Base-by-base conservation (phyloP, 2,113 vertebrate species). In the Cynoglossus semilaevis region DNA sequence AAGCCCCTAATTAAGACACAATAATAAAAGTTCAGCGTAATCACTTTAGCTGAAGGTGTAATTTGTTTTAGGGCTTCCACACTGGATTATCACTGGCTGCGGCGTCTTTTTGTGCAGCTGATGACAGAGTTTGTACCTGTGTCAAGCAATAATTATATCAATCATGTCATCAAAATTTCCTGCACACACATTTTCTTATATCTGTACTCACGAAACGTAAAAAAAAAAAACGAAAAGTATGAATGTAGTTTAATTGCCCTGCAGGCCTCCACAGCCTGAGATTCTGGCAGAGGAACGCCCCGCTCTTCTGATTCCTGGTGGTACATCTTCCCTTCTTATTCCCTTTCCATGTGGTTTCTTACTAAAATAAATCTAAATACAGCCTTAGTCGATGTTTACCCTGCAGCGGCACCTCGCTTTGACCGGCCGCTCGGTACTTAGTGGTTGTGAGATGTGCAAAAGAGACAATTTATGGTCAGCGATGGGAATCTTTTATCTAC, bases 371-470 rank as follows among this genome's bases (percentile, higher is more conserved):
- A 58, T 52, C 44, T 74, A 80, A 85, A 74, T 70, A 58, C 42
- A 74, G 42, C 50, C 63, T 58, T 57, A 35, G 49, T 49, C 16
- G 8, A 57, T 59, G 36, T 64, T 74, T 61, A 63, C 19, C 62
- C 76, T 70, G 66, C 47, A 42, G 41, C 18, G 41, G 40, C 60
- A 56, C 53, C 22, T 51, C 57, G 50, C 53, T 65, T 41, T 73
- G 72, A 79, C 61, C 67, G 67, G 55, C 53, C 29, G 1, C 12
- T 56, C 65, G 83, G 58, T 83, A 75, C 70, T 88, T 88, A 85
- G 84, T 81, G 84, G 84, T 77, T 70, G 54, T 54, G 67, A 69
- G 54, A 66, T 15, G 71, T 83, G 77, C 42, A 38, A 81, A 63
- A 58, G 22, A 66, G 16, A 53, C 67, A 71, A 34, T 80, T 67